Percentiles rank a stretch among this genome's conserved stretches.
Conservation (phyloP, 2,888 invertebrate species). For the Imbricaverruca yamaguchii region DNA sequence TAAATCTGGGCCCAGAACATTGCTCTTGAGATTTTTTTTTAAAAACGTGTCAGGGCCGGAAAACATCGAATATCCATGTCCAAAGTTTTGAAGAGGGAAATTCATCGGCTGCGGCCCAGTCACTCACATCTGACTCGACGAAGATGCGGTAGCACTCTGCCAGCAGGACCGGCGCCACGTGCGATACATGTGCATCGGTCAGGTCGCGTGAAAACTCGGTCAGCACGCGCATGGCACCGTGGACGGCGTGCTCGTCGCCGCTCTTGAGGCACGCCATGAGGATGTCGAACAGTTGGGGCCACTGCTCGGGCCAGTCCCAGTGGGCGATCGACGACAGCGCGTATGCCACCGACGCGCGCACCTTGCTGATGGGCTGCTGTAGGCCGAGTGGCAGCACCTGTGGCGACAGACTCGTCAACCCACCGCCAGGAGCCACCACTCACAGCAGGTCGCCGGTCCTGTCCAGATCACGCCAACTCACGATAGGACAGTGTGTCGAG, state of each 20-base stretch:
- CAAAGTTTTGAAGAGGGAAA: no score
- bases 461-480: not conserved
- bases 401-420: not conserved
- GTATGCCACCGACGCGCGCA: slow-evolving; percentile 58
- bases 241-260: slow-evolving; percentile 48
- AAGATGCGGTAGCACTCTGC: slow-evolving; percentile 63
- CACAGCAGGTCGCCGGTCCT: not conserved
- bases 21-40: no score
- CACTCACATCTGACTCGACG: slow-evolving; percentile 50
- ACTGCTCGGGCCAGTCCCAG: slow-evolving; percentile 64
- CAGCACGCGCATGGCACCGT: slow-evolving; percentile 63
- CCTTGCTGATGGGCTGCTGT: slow-evolving; percentile 36
- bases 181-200: slow-evolving; percentile 54
- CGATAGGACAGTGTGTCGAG: not conserved
- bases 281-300: slow-evolving; percentile 60
- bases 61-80: no score
- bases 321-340: slow-evolving; percentile 62
- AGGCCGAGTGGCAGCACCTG: slow-evolving; percentile 21
- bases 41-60: no score
- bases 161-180: slow-evolving; percentile 58
- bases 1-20: no score
- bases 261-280: slow-evolving; percentile 47
- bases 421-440: no score
- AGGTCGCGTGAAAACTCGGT: slow-evolving; percentile 60
- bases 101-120: no score